Base-by-base conservation (phyloP, 2,888 invertebrate genomes). In the Phengaris arion region DNA sequence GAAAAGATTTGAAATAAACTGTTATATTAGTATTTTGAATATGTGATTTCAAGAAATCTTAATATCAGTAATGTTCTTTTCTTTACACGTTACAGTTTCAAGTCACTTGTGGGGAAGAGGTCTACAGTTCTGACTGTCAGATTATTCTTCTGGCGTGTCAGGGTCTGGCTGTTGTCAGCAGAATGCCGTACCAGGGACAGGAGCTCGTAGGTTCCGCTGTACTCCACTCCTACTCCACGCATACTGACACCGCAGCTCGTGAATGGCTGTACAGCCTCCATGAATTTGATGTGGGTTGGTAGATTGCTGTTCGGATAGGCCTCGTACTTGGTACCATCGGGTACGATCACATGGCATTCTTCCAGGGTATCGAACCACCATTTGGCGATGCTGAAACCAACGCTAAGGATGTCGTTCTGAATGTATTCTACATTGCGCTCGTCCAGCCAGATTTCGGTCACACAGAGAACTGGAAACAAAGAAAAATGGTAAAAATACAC, bases 131-230 rank as follows among this genome's bases (percentile, higher is more conserved):
- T 76, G 46, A 88, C 79, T 8, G 78, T 83, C n/a, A 88, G 64
- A 72, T 86, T 83, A 80, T 83, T 84, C 55, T 79, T 83, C 78
- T 84, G 82, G 13, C 83, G 83, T 0, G 85, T 85, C 10, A 89
- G 15, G 4, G 80, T 81, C 0, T 79, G 68, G 5, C 81, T 82
- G 35, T 77, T 79, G 13, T 84, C 83, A 2, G 55, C 45, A 0
- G 69, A 74, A 35, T 85, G 82, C 0, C 79, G 46, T 0, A 86
- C 85, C 8, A 83, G 69, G 2, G 87, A 86, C 13, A 83, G 48
- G 7, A 89, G 78, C 77, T 87, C 84, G 57, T 89, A 89, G 0
- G 85, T 85, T 0, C 89, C 89, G 68, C 84, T 83, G 57, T 80
- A 77, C 0, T 80, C 81, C 0, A 77, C 76, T 1, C 81, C 81